Base-by-base conservation (phyloP, 2,113 vertebrate genomes). In the Onychostruthus taczanowskii region DNA sequence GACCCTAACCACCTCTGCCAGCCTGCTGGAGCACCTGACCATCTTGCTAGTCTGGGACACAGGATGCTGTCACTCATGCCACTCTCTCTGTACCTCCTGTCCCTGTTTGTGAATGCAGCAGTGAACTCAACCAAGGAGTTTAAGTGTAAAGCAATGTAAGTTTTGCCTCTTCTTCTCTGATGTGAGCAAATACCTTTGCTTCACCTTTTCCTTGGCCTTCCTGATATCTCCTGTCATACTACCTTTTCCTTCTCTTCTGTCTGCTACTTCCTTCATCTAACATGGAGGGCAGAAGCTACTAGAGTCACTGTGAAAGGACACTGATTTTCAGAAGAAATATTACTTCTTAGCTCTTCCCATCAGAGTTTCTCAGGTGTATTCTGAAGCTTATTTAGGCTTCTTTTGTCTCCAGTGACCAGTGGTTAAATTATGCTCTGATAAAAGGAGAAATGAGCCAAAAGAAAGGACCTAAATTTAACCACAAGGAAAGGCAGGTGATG, bases 381-480 rank as follows among this genome's bases (percentile, higher is more conserved):
- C 37, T 84, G 66, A 91, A 82, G 69, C 20, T 89, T 91, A 73
- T 76, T 92, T 93, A 91, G 69, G 62, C 9, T 17, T 79, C n/a
- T 72, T 89, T 87, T 87, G 53, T 87, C 72, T 83, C 39, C 84
- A 89, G 78, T 87, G 70, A 69, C 70, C 70, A 87, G 52, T 5
- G 1, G 35, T 85, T 93, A 95, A 87, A 95, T 93, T 87, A 93
- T 67, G n/a, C 30, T 85, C 70, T 44, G 46, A 76, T 64, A 76
- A 95, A 91, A 89, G 66, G 28, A 84, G 56, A 95, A 94, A 94
- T 56, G 37, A 93, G 46, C 53, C 70, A 66, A 95, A 93, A 21
- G 41, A 94, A 94, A 41, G 23, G 43, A 82, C 30, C 87, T 95
- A 96, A 87, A 95, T 95, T 87, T 89, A 95, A 87, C 82, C 84